Evolutionary conservation across 2,888 invertebrate species (phyloP).

Genomic region (Clitarchus hookeri): DNA sequence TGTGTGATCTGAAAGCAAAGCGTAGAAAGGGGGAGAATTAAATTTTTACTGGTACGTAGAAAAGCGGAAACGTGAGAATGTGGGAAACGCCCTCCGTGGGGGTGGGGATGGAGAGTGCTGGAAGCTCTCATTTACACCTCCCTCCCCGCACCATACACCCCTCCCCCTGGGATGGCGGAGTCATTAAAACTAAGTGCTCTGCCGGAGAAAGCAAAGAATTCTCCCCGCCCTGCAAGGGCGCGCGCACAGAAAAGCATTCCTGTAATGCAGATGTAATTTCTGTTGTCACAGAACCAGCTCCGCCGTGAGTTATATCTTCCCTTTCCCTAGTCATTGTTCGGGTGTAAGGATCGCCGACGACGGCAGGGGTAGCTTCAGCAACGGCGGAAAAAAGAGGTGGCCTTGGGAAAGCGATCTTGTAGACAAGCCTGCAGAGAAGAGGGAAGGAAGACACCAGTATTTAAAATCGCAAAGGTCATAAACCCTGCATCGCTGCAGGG

Average conservation of each 20-base stretch:
- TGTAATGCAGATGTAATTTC: slow-evolving; percentile 11
- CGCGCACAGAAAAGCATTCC: not conserved
- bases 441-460: too few species aligned
- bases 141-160: not conserved
- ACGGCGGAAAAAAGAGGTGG: too few species aligned
- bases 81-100: not conserved
- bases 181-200: not conserved
- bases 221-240: not conserved
- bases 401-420: too few species aligned
- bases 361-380: too few species aligned
- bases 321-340: too few species aligned
- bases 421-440: too few species aligned
- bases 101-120: not conserved
- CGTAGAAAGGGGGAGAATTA: not conserved
- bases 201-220: not conserved
- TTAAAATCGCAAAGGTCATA: too few species aligned
- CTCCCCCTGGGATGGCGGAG: not conserved
- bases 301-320: too few species aligned
- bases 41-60: not conserved
- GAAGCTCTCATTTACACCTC: not conserved
- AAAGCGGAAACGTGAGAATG: not conserved
- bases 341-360: too few species aligned
- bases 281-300: not conserved
- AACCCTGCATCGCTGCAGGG: too few species aligned
- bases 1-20: not conserved